Evolutionary conservation across 1,140 invertebrate species (phyloP).

Genomic region (Neodiprion lecontei): DNA sequence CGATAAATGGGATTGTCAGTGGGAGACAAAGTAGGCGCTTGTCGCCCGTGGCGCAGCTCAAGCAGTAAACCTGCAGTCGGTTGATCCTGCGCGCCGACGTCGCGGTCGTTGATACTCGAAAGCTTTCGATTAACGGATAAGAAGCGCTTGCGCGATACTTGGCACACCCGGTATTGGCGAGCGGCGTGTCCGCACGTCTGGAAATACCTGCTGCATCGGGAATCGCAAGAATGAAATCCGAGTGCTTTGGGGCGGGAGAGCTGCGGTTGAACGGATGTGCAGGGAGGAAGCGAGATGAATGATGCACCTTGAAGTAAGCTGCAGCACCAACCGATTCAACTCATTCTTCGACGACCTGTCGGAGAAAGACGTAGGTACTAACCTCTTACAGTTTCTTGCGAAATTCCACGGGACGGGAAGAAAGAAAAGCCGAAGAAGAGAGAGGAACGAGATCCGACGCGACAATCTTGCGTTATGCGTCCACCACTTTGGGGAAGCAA

Average conservation of each 20-base stretch:
- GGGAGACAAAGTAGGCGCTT: neutral
- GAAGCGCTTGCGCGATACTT: too few species aligned
- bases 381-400: too few species aligned
- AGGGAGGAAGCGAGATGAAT: neutral
- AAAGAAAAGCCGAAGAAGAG: too few species aligned
- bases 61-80: neutral
- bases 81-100: neutral
- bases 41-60: neutral
- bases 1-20: conserved; percentile 1
- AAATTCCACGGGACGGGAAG: too few species aligned
- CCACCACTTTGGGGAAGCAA: too few species aligned
- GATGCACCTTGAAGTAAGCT: neutral
- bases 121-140: too few species aligned
- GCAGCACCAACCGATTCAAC: neutral
- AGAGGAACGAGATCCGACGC: too few species aligned
- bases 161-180: too few species aligned
- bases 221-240: neutral
- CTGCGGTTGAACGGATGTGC: neutral
- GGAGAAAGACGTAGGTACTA: too few species aligned
- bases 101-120: too few species aligned
- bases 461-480: too few species aligned
- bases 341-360: neutral
- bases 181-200: neutral
- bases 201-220: neutral
- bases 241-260: neutral